These are phyloP conservation scores for Indri indri DNA, from an alignment of 2,113 vertebrate species.

Conservation along the genomic window DNA sequence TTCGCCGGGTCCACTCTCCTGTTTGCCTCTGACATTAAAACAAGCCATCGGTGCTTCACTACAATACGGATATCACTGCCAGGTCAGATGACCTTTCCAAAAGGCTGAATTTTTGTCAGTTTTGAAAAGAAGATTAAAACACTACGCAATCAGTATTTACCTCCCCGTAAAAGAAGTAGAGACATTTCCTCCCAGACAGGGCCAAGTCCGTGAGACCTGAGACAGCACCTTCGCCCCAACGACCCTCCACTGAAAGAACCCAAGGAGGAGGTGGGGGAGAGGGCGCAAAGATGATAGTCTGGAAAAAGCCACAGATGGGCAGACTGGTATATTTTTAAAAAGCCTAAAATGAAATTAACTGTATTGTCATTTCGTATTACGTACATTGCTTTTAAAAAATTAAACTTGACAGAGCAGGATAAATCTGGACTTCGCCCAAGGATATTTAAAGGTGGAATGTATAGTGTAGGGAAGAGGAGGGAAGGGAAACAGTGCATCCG, in stretches of 20 bases:
- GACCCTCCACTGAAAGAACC: conserved; percentile 63
- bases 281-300: conserved; percentile 44
- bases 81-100: conserved; percentile 78
- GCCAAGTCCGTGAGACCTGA: background rate
- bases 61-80: background rate
- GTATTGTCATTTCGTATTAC: conserved; percentile 72
- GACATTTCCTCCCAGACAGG: conserved; percentile 42
- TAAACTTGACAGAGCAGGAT: conserved; percentile 68
- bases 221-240: background rate
- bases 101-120: conserved; percentile 71
- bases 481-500: too few relatives aligned
- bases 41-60: conserved; percentile 59
- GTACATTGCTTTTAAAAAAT: conserved; percentile 78
- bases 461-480: background rate
- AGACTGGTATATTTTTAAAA: conserved; percentile 75
- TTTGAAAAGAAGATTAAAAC: conserved; percentile 73
- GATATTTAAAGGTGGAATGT: background rate
- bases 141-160: conserved; percentile 56
- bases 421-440: conserved; percentile 71
- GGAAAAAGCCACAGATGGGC: conserved; percentile 62
- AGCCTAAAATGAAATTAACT: conserved; percentile 79
- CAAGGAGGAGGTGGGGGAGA: background rate
- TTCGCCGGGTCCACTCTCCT: conserved; percentile 58
- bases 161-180: conserved; percentile 51
- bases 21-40: conserved; percentile 73